Base-by-base conservation (phyloP, 2,888 invertebrate genomes). In the Tortrix viridana region DNA sequence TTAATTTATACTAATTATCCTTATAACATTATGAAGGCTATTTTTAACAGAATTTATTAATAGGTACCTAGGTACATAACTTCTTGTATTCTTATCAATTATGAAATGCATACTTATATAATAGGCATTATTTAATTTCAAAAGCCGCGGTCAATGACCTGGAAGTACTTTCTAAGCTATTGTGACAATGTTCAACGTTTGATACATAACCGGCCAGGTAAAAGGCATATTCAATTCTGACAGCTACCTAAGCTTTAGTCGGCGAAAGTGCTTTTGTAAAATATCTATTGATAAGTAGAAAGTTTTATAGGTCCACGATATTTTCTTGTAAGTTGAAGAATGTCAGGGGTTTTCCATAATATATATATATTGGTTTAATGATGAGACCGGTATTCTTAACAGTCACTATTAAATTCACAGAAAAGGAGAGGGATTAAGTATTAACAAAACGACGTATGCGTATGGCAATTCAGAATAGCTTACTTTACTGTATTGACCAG, bases 91-190 rank as follows among this genome's bases (percentile, higher is more conserved):
- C 19, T 16, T 44, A 19, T 44, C 18, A 14, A 56, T 47, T n/a
- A 37, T 20, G 22, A n/a, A 43, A 22, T 19, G 19, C 19, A n/a
- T 49, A 41, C 49, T 58, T 58, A 43, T 49, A 16, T 49, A 58
- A 48, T 49, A 22, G 37, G 32, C 16, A 14, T 19, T 56, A 56
- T 49, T 55, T 48, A 48, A 50, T 50, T 56, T 46, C 44, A 61
- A 61, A 61, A 55, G 55, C 23, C 43, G 22, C 37, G 44, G 56
- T 56, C 56, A 46, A n/a, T 62, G 44, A 62, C 61, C 50, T 50
- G 32, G 23, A 50, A 50, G 61, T 56, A 62, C 61, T 62, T 62
- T 62, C 61, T 62, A 56, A 46, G 56, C 50, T 56, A 61, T 61
- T 61, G 54, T 61, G 55, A 56, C 56, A 62, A 60, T 48, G 47